phyloP scores from a whole-genome alignment of 92 coral and sea anemone genomes.

The Epizoanthus rinbou region DNA sequence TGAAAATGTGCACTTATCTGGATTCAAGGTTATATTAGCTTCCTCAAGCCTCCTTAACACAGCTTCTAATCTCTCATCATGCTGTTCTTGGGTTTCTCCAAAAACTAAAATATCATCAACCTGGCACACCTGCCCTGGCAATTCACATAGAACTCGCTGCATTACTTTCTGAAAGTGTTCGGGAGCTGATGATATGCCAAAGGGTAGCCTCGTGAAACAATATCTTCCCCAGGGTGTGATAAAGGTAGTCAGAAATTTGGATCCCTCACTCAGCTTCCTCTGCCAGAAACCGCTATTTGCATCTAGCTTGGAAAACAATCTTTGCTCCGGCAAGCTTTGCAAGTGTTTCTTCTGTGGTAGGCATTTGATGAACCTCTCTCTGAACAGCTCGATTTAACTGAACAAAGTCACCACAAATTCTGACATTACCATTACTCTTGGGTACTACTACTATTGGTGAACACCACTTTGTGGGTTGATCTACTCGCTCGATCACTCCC shows the following conservation, averaged over 20 bases:
- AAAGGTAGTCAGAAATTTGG: slow-evolving; percentile 49
- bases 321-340: slow-evolving; percentile 56
- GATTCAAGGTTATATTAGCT: slow-evolving; percentile 34
- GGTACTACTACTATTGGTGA: slow-evolving; percentile 1
- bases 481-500: slow-evolving; percentile 31
- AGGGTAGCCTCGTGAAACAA: slow-evolving; percentile 41
- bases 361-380: slow-evolving; percentile 51
- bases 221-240: slow-evolving; percentile 52
- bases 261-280: slow-evolving; percentile 34
- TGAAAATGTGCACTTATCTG: slow-evolving; percentile 32
- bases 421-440: slow-evolving; percentile 42
- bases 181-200: slow-evolving; percentile 44
- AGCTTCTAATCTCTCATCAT: slow-evolving; percentile 41
- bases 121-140: slow-evolving; percentile 54
- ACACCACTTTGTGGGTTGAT: slow-evolving; percentile 35
- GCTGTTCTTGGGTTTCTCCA: slow-evolving; percentile 40
- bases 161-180: slow-evolving; percentile 49
- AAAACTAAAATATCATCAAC: slow-evolving; percentile 68
- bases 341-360: slow-evolving; percentile 55
- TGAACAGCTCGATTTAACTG: slow-evolving; percentile 52
- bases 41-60: slow-evolving; percentile 24
- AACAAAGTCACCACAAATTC: slow-evolving; percentile 62
- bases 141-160: slow-evolving; percentile 38
- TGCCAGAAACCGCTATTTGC: slow-evolving; percentile 59
- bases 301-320: slow-evolving; percentile 46